phyloP scores from a whole-genome alignment of 2,797 vertebrate genomes.

The Enteromius treurensis region DNA sequence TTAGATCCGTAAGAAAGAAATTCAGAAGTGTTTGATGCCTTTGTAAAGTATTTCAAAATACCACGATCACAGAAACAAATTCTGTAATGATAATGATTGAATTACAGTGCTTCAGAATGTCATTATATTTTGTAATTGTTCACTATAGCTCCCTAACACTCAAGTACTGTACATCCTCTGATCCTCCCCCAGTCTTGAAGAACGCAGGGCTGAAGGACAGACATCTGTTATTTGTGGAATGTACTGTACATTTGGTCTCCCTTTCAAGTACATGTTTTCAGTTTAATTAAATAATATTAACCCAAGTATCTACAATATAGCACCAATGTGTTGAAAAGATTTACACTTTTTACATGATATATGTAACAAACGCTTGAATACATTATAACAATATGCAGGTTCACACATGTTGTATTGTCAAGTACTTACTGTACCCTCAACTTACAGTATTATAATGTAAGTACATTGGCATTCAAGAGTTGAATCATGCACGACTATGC shows the following conservation, averaged over 20 bases:
- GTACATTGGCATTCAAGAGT: constrained; percentile 18
- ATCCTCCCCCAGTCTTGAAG: too few relatives aligned
- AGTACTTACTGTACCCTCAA: constrained; percentile 8
- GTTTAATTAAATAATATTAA: constrained; percentile 10
- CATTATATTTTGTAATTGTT: background rate
- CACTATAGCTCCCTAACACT: background rate
- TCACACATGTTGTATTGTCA: constrained; percentile 9
- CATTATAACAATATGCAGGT: background rate
- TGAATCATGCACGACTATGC: constrained; percentile 16
- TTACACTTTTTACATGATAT: constrained; percentile 8
- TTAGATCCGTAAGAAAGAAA: background rate
- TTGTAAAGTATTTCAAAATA: background rate
- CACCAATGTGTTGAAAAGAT: constrained; percentile 10
- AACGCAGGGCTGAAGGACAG: background rate
- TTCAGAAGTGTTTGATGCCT: background rate
- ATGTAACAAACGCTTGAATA: background rate
- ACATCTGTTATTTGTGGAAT: constrained; percentile 1
- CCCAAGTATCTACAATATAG: constrained; percentile 28
- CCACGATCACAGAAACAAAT: background rate
- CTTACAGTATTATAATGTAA: constrained; percentile 8
- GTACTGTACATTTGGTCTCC: background rate
- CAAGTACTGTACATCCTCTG: background rate
- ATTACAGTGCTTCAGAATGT: constrained; percentile 15
- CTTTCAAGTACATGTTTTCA: constrained; percentile 28
- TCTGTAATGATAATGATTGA: constrained; percentile 15